These are phyloP conservation scores for Griposia aprilina DNA, from an alignment of 2,888 invertebrate genomes.

Conservation along the genomic window DNA sequence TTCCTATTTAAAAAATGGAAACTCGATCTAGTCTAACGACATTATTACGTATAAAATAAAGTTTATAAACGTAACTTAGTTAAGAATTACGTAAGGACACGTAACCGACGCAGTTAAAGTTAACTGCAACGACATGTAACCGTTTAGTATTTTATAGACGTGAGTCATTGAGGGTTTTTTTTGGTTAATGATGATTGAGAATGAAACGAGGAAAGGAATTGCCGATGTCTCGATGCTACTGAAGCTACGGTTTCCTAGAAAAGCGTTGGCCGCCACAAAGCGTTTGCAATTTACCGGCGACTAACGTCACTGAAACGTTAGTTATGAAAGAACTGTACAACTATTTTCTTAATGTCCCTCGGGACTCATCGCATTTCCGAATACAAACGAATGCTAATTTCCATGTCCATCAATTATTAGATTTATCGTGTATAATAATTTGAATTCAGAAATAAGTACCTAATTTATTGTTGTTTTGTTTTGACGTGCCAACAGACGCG, in stretches of 20 bases:
- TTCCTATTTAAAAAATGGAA: constrained; percentile 31
- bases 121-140: constrained; percentile 17
- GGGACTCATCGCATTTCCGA: too few species aligned
- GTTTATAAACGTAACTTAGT: constrained; percentile 29
- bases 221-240: background rate
- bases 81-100: constrained; percentile 38
- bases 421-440: too few species aligned
- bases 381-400: too few species aligned
- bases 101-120: constrained; percentile 40
- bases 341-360: too few species aligned
- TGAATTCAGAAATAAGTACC: too few species aligned
- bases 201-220: background rate
- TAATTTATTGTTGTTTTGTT: too few species aligned
- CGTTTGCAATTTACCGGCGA: background rate
- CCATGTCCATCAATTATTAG: too few species aligned
- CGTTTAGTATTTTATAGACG: background rate
- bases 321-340: background rate
- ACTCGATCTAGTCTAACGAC: constrained; percentile 17
- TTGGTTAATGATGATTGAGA: background rate
- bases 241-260: background rate
- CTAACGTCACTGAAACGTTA: background rate
- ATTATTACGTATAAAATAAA: constrained; percentile 48
- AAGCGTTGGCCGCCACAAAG: background rate
- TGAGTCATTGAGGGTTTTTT: background rate
- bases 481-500: too few species aligned